Evolutionary conservation across 2,113 vertebrate genomes (phyloP), one percentile per base, ranked within the genome.

Genomic region (Tetrax tetrax): DNA sequence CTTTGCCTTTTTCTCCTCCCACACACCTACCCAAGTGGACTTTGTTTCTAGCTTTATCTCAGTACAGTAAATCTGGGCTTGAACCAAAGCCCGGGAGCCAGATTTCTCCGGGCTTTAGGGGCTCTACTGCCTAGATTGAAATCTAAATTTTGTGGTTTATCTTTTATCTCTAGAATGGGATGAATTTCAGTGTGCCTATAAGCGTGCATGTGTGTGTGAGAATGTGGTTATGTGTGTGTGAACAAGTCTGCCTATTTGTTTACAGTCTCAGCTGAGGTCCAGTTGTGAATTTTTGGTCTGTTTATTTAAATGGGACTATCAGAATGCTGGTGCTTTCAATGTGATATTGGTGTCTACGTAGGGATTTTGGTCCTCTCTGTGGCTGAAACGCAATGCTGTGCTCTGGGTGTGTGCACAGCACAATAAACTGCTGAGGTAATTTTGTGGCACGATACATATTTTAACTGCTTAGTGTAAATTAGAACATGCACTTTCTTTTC

Each of bases 1-100:
- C 85, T 94, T 93, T 76, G 87, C 63, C 90, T 97, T 97, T 91
- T 97, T 85, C 89, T 90, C 66, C 94, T 97, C 96, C 87, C 97
- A 88, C 93, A 96, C 95, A 96, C 91, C 95, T 95, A 92, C 81
- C 84, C 89, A 83, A 97, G 74, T 87, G 80, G 94, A 64, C 33
- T 86, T 88, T 70, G 48, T 38, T 69, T 95, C 75, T n/a, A 29
- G 89, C 45, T 95, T 96, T 88, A 31, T 86, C 74, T 95, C 28
- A 29, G 41, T 37, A 6, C 29, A 89, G 54, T 37, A 47, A 66
- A 48, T 35, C 59, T 2, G 22, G 38, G 29, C 69, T 74, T 16
- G 18, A 94, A 70, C 20, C 64, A 47, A 77, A 89, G 64, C 71
- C 87, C 6, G 0, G 16, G 41, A 76, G 24, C n/a, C 22, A 66